Evolutionary conservation across 2,113 vertebrate species (phyloP).

Genomic region (Numida meleagris): DNA sequence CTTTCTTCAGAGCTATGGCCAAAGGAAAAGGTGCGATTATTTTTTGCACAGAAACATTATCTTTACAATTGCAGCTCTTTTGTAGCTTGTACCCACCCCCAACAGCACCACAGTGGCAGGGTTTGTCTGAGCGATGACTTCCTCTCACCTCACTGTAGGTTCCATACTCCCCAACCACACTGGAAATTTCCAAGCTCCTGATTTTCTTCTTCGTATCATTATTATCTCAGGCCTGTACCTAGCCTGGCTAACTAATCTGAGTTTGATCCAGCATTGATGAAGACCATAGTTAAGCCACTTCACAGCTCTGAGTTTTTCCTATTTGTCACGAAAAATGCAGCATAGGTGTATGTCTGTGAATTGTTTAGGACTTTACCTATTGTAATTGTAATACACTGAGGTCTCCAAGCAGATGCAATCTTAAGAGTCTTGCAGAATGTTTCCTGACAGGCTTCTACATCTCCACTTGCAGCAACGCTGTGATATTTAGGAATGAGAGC

Average conservation of each 20-base stretch:
- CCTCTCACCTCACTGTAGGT: neutral
- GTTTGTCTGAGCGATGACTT: neutral
- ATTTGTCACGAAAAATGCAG: neutral
- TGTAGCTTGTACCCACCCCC: neutral
- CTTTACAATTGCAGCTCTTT: neutral
- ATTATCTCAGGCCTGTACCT: neutral
- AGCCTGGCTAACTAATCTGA: neutral
- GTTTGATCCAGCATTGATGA: neutral
- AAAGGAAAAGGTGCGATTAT: conserved; percentile 64
- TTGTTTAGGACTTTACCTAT: neutral
- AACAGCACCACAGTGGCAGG: neutral
- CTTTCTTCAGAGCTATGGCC: conserved; percentile 55
- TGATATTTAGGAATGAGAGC: neutral
- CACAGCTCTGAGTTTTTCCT: neutral
- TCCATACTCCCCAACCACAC: neutral
- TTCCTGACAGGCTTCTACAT: neutral
- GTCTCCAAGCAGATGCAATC: neutral
- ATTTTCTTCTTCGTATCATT: neutral
- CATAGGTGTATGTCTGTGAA: neutral
- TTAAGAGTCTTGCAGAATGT: neutral
- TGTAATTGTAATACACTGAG: neutral
- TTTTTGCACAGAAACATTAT: neutral
- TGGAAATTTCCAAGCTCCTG: neutral
- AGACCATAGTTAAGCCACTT: neutral
- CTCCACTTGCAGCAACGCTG: neutral